A percentile compares a stretch with the other conserved stretches of the same genome.
phyloP scores from a whole-genome alignment of 2,113 vertebrate species.

The Ranitomeya variabilis region DNA sequence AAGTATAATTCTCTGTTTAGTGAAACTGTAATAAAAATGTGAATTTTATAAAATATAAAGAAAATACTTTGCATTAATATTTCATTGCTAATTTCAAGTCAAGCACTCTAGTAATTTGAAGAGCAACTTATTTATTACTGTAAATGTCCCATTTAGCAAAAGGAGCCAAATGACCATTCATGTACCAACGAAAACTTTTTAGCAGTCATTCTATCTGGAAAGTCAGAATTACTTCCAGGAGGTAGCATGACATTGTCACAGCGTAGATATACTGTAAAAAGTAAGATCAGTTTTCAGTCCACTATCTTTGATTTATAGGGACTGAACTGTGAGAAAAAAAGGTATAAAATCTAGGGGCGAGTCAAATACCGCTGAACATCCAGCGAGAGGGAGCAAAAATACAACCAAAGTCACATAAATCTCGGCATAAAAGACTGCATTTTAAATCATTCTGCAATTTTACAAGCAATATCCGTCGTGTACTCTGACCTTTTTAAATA shows the following conservation, averaged over 20 bases:
- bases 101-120: neutral
- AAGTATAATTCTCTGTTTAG: neutral
- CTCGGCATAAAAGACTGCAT: constrained; percentile 24
- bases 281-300: constrained; percentile 52
- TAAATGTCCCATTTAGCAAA: neutral
- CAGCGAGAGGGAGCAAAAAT: constrained; percentile 42
- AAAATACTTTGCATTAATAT: neutral
- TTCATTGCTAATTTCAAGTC: neutral
- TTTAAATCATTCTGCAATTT: constrained; percentile 59
- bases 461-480: constrained; percentile 58
- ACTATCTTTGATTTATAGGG: constrained; percentile 59
- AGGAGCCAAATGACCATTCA: neutral
- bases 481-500: constrained; percentile 63
- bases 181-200: constrained; percentile 29
- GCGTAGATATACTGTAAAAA: constrained; percentile 37
- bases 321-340: constrained; percentile 43
- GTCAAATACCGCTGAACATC: constrained; percentile 23
- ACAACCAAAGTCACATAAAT: constrained; percentile 52
- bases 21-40: neutral
- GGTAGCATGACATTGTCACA: neutral
- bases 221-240: neutral
- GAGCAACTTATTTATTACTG: neutral
- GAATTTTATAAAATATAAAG: neutral
- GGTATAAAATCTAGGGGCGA: constrained; percentile 27
- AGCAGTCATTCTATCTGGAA: neutral